phyloP scores from a whole-genome alignment of 2,113 vertebrate species.

The Micromys minutus region DNA sequence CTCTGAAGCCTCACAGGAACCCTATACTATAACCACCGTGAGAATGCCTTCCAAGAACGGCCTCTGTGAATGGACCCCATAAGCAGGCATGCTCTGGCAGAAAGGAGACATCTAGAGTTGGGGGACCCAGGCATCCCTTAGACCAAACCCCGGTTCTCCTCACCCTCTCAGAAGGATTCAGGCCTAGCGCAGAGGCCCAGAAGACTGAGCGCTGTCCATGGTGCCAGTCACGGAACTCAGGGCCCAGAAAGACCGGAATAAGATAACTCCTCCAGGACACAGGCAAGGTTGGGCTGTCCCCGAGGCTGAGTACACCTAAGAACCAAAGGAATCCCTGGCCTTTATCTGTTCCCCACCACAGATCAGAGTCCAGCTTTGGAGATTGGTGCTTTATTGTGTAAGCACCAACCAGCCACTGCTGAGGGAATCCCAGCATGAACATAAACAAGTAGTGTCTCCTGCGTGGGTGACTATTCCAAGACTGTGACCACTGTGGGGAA shows the following conservation, averaged over 20 bases:
- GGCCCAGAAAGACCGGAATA: too few species aligned
- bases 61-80: neutral
- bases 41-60: neutral
- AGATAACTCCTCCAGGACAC: too few species aligned
- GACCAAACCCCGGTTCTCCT: neutral
- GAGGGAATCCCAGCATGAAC: neutral
- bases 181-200: neutral
- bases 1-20: neutral
- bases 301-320: neutral
- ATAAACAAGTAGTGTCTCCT: too few species aligned
- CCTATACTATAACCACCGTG: neutral
- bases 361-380: neutral
- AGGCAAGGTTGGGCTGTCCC: neutral
- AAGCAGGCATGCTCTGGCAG: neutral
- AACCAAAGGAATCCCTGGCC: neutral
- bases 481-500: accelerated
- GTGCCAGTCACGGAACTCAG: neutral
- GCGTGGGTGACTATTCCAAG: neutral
- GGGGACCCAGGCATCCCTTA: neutral
- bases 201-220: neutral
- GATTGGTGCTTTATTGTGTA: neutral
- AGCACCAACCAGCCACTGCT: neutral
- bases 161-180: neutral
- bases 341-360: neutral
- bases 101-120: neutral